Conservation (phyloP, 2,888 invertebrate genomes). For the Amiota mariae region DNA sequence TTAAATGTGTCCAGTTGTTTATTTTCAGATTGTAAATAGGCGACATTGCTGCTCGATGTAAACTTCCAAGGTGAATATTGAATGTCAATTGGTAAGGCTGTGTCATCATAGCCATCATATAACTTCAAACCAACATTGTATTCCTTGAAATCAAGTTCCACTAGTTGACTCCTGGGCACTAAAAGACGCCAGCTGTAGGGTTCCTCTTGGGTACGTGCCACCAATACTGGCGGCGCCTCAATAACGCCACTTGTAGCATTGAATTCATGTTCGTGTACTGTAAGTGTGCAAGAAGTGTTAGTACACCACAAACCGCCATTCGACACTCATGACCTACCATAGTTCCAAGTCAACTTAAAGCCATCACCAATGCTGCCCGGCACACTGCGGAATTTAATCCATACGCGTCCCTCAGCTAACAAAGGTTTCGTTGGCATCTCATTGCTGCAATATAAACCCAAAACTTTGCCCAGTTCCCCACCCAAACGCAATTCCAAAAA, state of each 20-base stretch:
- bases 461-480: slow-evolving; percentile 77
- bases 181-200: slow-evolving; percentile 69
- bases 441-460: slow-evolving; percentile 84
- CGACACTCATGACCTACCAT: slow-evolving; percentile 74
- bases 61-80: slow-evolving; percentile 67
- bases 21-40: slow-evolving; percentile 74
- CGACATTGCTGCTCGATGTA: slow-evolving; percentile 79
- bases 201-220: slow-evolving; percentile 49
- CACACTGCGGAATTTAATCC: slow-evolving; percentile 85
- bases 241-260: slow-evolving; percentile 61
- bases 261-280: slow-evolving; percentile 66
- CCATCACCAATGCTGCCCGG: slow-evolving; percentile 77
- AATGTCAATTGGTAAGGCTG: slow-evolving; percentile 74
- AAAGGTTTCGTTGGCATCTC: slow-evolving; percentile 76
- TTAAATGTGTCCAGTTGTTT: slow-evolving; percentile 58
- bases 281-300: not conserved
- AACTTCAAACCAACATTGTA: slow-evolving; percentile 72
- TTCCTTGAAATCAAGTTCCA: slow-evolving; percentile 60
- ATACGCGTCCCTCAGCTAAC: slow-evolving; percentile 77
- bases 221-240: slow-evolving; percentile 59
- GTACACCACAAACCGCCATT: not conserved
- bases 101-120: slow-evolving; percentile 83
- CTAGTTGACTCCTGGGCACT: slow-evolving; percentile 46
- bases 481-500: slow-evolving; percentile 88
- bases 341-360: slow-evolving; percentile 83